These are phyloP conservation scores for Zaprionus ornatus DNA, from an alignment of 1,140 invertebrate genomes.

Conservation along the genomic window DNA sequence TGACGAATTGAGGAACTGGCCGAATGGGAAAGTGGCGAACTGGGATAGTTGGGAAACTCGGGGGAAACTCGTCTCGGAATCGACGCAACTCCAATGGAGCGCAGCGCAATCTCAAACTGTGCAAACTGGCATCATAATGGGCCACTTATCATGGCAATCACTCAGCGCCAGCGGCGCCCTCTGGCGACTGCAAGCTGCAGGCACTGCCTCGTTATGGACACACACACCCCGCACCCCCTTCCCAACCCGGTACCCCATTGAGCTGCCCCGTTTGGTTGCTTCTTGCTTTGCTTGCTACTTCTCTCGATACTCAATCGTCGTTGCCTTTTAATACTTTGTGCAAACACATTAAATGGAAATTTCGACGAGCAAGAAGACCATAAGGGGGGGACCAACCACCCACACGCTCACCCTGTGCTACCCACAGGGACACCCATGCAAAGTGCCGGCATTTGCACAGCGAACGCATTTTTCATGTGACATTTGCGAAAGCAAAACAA, in stretches of 20 bases:
- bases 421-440: conserved; percentile 44
- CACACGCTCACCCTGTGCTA: neutral
- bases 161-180: conserved; percentile 68
- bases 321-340: conserved; percentile 80
- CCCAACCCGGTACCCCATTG: neutral
- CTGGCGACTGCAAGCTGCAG: conserved; percentile 50
- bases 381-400: conserved; percentile 3
- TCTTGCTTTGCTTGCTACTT: conserved; percentile 70
- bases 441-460: conserved; percentile 71
- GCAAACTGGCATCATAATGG: conserved; percentile 78
- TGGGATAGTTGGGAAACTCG: neutral
- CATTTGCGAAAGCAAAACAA: conserved; percentile 74
- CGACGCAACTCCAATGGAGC: conserved; percentile 22
- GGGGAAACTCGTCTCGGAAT: neutral
- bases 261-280: conserved; percentile 30
- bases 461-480: conserved; percentile 78
- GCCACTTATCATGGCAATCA: conserved; percentile 82
- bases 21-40: conserved; percentile 11
- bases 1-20: conserved; percentile 22
- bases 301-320: conserved; percentile 79
- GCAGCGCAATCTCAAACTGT: conserved; percentile 33
- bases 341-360: conserved; percentile 82
- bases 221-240: neutral
- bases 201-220: conserved; percentile 40
- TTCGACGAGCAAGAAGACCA: conserved; percentile 63